A percentile compares a stretch with the other conserved stretches of the same genome.
Evolutionary conservation across 2,113 vertebrate species (phyloP).

Genomic region (Opisthocomus hoazin): DNA sequence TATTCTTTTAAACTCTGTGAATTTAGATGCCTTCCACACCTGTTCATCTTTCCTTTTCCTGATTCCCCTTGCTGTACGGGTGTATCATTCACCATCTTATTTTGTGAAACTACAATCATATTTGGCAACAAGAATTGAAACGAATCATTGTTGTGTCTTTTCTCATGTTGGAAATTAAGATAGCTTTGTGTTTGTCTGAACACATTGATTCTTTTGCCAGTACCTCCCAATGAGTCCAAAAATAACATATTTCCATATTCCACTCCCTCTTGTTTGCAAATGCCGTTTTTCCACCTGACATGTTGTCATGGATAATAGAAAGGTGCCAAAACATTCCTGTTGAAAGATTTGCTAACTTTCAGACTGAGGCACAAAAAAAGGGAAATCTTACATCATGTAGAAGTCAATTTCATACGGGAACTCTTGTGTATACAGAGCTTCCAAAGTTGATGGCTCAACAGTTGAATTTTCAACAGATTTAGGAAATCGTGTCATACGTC

Average conservation of each 20-base stretch:
- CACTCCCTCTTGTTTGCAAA: slow-evolving; percentile 20
- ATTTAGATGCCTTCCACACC: neutral
- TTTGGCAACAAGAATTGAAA: neutral
- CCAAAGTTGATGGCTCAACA: neutral
- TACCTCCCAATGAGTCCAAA: neutral
- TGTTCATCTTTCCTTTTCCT: neutral
- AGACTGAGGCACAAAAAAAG: neutral
- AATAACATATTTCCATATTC: neutral
- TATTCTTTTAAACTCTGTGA: neutral
- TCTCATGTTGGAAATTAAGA: neutral
- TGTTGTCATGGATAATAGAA: neutral
- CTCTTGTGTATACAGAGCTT: neutral
- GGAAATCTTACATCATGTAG: neutral
- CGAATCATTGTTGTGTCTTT: neutral
- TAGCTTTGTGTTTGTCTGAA: neutral
- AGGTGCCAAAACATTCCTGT: neutral
- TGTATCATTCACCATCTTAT: neutral
- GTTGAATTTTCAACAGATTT: neutral
- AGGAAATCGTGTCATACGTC: neutral
- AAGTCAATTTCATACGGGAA: neutral
- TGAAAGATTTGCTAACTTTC: neutral
- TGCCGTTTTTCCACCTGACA: neutral
- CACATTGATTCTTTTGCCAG: neutral
- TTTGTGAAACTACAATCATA: neutral
- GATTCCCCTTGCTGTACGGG: neutral